Evolutionary conservation across 2,113 vertebrate genomes (phyloP).

Genomic region (Cygnus buccinator): DNA sequence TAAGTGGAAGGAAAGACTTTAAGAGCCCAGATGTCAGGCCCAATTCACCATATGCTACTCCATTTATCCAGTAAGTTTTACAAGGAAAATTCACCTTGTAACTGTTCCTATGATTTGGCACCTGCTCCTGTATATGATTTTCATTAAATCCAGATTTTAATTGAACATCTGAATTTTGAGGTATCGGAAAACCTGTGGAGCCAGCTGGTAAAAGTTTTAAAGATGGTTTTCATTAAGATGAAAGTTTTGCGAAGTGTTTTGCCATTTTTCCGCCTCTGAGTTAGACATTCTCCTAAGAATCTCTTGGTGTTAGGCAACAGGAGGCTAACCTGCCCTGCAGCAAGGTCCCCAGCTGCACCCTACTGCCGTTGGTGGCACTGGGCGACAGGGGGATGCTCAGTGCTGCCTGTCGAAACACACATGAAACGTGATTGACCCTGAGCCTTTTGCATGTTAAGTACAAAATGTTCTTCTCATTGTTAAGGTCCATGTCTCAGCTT

Average conservation of each 20-base stretch:
- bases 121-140: not conserved
- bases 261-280: not conserved
- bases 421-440: not conserved
- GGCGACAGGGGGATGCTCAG: not conserved
- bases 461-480: not conserved
- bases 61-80: not conserved
- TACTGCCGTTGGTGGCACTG: rapidly evolving
- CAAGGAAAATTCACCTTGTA: not conserved
- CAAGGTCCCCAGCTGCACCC: rapidly evolving
- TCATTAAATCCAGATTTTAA: not conserved
- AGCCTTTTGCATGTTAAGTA: no score
- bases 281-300: not conserved
- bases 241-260: not conserved
- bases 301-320: not conserved
- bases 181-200: not conserved
- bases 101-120: not conserved
- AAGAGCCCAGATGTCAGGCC: not conserved
- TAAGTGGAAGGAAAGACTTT: rapidly evolving
- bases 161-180: not conserved
- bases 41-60: rapidly evolving
- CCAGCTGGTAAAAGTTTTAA: not conserved
- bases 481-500: rapidly evolving
- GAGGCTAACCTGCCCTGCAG: not conserved
- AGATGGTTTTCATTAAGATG: not conserved
- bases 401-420: not conserved